phyloP scores from a whole-genome alignment of 2,797 vertebrate species.

The Thunnus albacares region DNA sequence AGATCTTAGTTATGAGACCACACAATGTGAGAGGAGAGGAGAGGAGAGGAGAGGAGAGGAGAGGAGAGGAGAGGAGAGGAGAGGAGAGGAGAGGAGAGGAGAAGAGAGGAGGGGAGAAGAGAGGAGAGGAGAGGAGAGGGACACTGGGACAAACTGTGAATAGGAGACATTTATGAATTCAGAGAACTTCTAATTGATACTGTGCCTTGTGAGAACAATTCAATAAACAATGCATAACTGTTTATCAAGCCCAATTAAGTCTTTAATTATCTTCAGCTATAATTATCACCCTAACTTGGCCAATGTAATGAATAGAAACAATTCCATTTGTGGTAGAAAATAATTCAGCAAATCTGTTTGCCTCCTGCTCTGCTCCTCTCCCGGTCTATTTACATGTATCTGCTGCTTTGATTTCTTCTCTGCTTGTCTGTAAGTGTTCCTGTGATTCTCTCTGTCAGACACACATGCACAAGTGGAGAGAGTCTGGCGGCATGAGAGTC shows the following conservation, averaged over 20 bases:
- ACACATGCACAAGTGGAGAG: conserved; percentile 25
- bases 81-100: no score
- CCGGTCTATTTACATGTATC: conserved; percentile 22
- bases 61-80: background rate
- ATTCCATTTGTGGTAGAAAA: conserved; percentile 51
- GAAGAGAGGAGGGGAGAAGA: background rate
- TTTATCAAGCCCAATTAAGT: conserved; percentile 78
- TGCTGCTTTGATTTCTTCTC: conserved; percentile 14
- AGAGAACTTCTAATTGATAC: conserved; percentile 69
- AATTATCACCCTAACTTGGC: conserved; percentile 67
- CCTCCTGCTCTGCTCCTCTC: background rate
- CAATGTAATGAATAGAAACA: conserved; percentile 68
- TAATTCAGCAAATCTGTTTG: conserved; percentile 26
- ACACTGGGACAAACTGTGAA: conserved; percentile 34
- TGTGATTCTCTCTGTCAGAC: conserved; percentile 42
- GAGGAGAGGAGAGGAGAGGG: conserved; percentile 8
- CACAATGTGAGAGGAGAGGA: background rate
- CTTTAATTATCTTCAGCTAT: conserved; percentile 72
- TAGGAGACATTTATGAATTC: conserved; percentile 55
- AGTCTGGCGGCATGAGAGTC: conserved; percentile 46
- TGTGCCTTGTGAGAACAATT: conserved; percentile 67
- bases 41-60: background rate
- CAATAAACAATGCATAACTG: conserved; percentile 74
- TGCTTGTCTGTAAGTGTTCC: conserved; percentile 18
- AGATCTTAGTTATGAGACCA: no score